Evolutionary conservation across 2,888 invertebrate genomes (phyloP), one percentile per base, ranked within the genome.

Genomic region (Ectemnius lituratus): DNA sequence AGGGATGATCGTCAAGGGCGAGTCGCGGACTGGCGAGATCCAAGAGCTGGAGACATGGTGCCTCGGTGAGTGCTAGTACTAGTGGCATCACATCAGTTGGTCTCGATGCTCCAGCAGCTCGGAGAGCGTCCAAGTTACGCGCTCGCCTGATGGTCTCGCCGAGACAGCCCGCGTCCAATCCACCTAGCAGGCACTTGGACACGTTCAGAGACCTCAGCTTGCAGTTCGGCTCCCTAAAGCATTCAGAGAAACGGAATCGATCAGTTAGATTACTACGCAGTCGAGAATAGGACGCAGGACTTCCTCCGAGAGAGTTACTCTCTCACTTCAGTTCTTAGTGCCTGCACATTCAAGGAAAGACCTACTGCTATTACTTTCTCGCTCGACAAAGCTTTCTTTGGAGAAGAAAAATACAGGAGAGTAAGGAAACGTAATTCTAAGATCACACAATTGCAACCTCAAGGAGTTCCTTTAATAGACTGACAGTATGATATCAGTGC

Each of bases 11-110:
- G 71, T 92, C 92, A 70, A 93, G 87, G 28, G 92, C 91, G 56
- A 93, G 87, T 70, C 93, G 89, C 23, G 92, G 92, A 65, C 93
- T 93, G 18, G 92, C 92, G 20, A 93, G 89, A 85, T 93, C 93
- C 27, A 93, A 87, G 83, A 93, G 91, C 84, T 93, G 93, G 37
- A 93, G 88, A 71, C 91, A 91, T 1, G 91, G 90, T 56, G 93
- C 93, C 83, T 93, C 93, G 72, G 92, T 92, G 28, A 93, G 89
- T 16, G 92, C 93, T 62, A 93, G 85, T 6, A 93, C 90, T 57
- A 93, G 91, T 1, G 93, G 93, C 84, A 93, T 90, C 62, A 93
- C 92, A 86, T 93, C 93, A 75, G 92, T 92, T 60, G 93, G 90
- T 58, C 93, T 88, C 56, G 92, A 92, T 52, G 92, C 91, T 2